phyloP scores from a whole-genome alignment of 2,113 vertebrate species.

The Pelvicachromis taeniatus region DNA sequence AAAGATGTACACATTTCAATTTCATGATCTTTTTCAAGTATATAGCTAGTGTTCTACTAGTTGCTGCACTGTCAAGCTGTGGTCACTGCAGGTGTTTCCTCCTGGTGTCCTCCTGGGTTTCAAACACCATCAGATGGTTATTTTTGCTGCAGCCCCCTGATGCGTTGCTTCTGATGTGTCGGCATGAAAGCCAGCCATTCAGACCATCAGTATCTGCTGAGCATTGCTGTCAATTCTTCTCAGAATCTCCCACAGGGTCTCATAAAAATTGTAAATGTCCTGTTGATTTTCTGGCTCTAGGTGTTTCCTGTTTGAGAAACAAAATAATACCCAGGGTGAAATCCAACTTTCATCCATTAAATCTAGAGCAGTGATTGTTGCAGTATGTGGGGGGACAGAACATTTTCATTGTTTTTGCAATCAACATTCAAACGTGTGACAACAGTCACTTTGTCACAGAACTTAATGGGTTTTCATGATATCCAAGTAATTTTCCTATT shows the following conservation, averaged over 20 bases:
- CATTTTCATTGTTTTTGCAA: background rate
- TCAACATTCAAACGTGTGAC: background rate
- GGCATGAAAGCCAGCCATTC: background rate
- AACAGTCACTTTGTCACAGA: background rate
- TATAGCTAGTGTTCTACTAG: background rate
- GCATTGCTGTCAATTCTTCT: background rate
- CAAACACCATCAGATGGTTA: conserved; percentile 9
- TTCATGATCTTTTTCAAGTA: background rate
- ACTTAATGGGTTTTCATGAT: background rate
- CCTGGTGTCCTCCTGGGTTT: conserved; percentile 4
- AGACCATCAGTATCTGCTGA: conserved; percentile 18
- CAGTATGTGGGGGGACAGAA: no score
- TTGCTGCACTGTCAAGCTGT: background rate
- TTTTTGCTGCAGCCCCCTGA: background rate
- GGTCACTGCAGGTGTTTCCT: conserved; percentile 23
- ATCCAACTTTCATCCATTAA: no score
- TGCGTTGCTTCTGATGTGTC: conserved; percentile 15
- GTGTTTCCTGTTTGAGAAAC: background rate
- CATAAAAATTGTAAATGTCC: background rate
- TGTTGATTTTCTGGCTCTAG: background rate
- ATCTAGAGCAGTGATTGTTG: background rate
- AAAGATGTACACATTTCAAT: background rate
- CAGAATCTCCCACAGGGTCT: background rate
- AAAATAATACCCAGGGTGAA: no score
- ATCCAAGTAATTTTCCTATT: background rate